Base-by-base conservation (phyloP, 2,113 vertebrate genomes). In the Etheostoma spectabile region DNA sequence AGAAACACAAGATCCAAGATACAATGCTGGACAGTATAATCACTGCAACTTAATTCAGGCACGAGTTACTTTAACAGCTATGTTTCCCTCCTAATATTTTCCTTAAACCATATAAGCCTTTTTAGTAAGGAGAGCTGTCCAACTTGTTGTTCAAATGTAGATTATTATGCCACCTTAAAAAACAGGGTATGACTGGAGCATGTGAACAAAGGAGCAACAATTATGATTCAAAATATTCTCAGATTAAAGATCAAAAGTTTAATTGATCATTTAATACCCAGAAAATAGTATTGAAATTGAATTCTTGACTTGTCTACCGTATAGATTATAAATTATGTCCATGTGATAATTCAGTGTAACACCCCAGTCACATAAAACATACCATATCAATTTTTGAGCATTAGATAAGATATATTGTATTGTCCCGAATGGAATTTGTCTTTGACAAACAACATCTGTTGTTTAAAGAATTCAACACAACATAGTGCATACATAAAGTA, bases 71-170 rank as follows among this genome's bases (percentile, higher is more conserved):
- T 77, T 49, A 77, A 62, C 76, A 86, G 66, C 48, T 84, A 75
- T 46, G 70, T 24, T 77, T 60, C 27, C 12, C 83, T 68, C 53
- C 15, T 89, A 89, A 82, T 82, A 27, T 76, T 73, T 79, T 72
- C 19, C 27, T 84, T 80, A 83, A 90, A 78, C 74, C 57, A 67
- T 2, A 30, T 77, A 48, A 85, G 69, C 68, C 53, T 77, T 21
- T 73, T 73, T 78, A 79, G 24, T 21, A 45, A 12, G 35, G 2
- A 61, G 30, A 77, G 35, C 38, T 59, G 19, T 51, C 14, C 2
- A 13, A 19, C 30, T 68, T 74, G 11, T 21, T 62, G 8, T 53
- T 61, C 38, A 77, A 71, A 63, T 74, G 46, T 60, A 49, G 70
- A 64, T 19, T 18, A 22, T 22, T 33, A 55, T 49, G 21, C 35